Percentiles rank a stretch among this genome's conserved stretches.
These are phyloP conservation scores for Batillaria attramentaria DNA, from an alignment of 1,140 invertebrate genomes.

Conservation along the genomic window DNA sequence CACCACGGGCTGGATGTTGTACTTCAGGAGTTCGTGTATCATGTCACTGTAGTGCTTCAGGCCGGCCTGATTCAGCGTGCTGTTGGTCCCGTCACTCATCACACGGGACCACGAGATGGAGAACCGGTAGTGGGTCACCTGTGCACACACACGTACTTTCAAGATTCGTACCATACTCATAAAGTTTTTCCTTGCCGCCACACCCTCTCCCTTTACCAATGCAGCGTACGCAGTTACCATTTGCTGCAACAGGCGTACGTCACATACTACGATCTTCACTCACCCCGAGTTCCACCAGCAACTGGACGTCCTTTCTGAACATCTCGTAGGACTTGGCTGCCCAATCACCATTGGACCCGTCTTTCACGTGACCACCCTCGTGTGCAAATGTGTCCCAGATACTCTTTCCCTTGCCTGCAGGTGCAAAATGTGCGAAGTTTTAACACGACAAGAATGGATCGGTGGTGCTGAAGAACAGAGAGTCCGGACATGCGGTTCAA, in stretches of 20 bases:
- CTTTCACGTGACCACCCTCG: constrained; percentile 71
- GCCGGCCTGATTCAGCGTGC: constrained; percentile 23
- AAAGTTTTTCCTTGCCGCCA: no score
- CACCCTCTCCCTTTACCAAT: no score
- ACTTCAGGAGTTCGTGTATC: constrained; percentile 49
- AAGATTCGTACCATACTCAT: no score
- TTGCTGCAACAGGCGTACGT: no score
- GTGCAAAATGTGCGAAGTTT: no score
- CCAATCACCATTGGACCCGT: constrained; percentile 75
- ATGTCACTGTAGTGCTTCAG: constrained; percentile 60
- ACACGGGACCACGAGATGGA: constrained; percentile 66
- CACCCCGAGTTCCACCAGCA: constrained; percentile 72
- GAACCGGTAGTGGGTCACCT: constrained; percentile 64
- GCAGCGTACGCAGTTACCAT: no score
- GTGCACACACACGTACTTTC: no score
- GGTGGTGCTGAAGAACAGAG: no score
- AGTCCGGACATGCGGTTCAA: no score
- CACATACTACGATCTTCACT: no score
- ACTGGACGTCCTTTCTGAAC: constrained; percentile 77
- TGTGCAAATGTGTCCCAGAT: constrained; percentile 76
- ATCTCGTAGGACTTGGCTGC: constrained; percentile 80
- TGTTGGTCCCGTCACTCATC: constrained; percentile 55
- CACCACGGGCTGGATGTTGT: constrained; percentile 69
- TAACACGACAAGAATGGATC: no score
- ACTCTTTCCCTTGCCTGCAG: constrained; percentile 68